phyloP scores from a whole-genome alignment of 1,140 invertebrate genomes.

The Euwallacea similis region DNA sequence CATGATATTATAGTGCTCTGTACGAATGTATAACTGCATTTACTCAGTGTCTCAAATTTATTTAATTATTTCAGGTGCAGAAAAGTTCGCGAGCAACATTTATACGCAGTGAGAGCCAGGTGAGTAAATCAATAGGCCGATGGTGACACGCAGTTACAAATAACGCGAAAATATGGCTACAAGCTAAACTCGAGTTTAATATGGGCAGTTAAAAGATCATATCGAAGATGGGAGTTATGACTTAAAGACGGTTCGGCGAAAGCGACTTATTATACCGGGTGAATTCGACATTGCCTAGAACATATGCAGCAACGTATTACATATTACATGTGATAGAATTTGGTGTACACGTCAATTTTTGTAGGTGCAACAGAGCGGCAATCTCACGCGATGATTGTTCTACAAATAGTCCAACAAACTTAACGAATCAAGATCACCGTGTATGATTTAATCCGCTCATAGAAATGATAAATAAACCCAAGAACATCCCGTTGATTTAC shows the following conservation, averaged over 20 bases:
- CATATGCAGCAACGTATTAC: too few species aligned
- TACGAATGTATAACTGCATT: too few species aligned
- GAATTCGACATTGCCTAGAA: neutral
- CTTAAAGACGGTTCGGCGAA: constrained; percentile 11
- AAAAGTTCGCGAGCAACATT: neutral
- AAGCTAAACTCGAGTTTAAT: constrained; percentile 36
- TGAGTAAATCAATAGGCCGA: constrained; percentile 34
- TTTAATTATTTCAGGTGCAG: too few species aligned
- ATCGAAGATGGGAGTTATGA: constrained; percentile 49
- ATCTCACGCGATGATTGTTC: too few species aligned
- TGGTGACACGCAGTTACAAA: constrained; percentile 35
- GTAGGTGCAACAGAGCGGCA: too few species aligned
- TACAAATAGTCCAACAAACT: neutral
- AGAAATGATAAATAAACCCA: constrained; percentile 28
- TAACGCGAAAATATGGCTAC: constrained; percentile 35
- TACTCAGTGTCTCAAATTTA: too few species aligned
- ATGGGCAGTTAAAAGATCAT: constrained; percentile 47
- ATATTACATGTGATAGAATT: too few species aligned
- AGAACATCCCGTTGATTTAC: constrained; percentile 46
- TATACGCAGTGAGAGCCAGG: constrained; percentile 9
- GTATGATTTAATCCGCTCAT: neutral
- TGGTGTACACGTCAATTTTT: too few species aligned
- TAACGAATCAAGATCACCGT: neutral
- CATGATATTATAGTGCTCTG: too few species aligned
- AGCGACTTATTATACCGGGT: constrained; percentile 7